Evolutionary conservation across 2,888 invertebrate genomes (phyloP).

Genomic region (Congeria kusceri): DNA sequence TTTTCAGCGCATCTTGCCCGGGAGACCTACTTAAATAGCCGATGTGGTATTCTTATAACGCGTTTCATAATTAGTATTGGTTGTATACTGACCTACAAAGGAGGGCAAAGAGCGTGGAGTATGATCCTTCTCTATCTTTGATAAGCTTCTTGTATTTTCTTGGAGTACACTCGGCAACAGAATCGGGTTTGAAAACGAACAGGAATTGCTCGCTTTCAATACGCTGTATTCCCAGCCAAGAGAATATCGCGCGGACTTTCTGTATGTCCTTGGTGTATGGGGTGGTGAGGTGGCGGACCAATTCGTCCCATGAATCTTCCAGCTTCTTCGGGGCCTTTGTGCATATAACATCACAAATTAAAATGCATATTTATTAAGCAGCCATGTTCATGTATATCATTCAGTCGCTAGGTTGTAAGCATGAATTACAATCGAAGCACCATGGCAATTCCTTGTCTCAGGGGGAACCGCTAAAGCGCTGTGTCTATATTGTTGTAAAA

Average conservation of each 20-base stretch:
- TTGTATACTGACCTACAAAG: conserved; percentile 55
- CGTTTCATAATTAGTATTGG: too few relatives aligned
- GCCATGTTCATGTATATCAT: too few relatives aligned
- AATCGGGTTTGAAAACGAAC: conserved; percentile 37
- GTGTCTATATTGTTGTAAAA: too few relatives aligned
- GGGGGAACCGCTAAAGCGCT: too few relatives aligned
- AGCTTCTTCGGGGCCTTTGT: conserved; percentile 41
- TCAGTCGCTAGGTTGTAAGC: too few relatives aligned
- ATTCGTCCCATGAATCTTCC: conserved; percentile 54
- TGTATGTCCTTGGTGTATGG: conserved; percentile 59
- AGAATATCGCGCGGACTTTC: conserved; percentile 60
- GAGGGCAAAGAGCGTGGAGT: conserved; percentile 61
- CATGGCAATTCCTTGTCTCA: too few relatives aligned
- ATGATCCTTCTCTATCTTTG: conserved; percentile 54
- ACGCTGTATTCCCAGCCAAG: conserved; percentile 58
- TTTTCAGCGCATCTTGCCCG: too few relatives aligned
- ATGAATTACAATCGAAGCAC: too few relatives aligned
- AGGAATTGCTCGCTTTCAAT: conserved; percentile 53
- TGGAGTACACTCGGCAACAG: conserved; percentile 53
- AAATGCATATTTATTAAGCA: too few relatives aligned
- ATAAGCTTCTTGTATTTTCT: conserved; percentile 63
- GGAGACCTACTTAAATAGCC: too few relatives aligned
- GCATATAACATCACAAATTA: too few relatives aligned
- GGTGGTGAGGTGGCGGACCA: conserved; percentile 49
- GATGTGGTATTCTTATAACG: too few relatives aligned